phyloP scores from a whole-genome alignment of 2,888 invertebrate species.

The Euzophera pinguis region DNA sequence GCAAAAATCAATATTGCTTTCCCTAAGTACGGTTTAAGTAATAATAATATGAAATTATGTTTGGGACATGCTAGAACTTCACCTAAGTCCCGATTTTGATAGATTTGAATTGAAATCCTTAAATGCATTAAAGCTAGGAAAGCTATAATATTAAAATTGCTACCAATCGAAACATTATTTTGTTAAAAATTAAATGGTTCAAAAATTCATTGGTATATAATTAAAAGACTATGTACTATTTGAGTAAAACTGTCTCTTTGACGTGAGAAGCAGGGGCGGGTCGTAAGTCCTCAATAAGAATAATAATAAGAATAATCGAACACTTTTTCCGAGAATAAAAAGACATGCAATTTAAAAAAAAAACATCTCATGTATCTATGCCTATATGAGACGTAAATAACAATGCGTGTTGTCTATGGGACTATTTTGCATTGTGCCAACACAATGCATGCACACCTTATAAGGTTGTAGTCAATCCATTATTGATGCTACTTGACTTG shows the following conservation, averaged over 20 bases:
- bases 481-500: background rate
- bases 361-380: background rate
- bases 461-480: constrained; percentile 1
- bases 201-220: too few species aligned
- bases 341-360: background rate
- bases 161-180: too few species aligned
- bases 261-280: background rate
- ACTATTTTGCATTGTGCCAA: constrained; percentile 6
- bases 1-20: constrained; percentile 10
- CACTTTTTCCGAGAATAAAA: background rate
- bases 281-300: background rate
- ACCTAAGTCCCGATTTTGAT: background rate
- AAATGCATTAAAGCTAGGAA: too few species aligned
- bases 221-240: too few species aligned
- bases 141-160: too few species aligned
- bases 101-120: background rate
- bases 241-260: too few species aligned
- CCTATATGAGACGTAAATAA: background rate
- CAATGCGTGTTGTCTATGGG: constrained; percentile 1
- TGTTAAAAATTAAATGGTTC: too few species aligned
- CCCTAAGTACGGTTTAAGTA: background rate
- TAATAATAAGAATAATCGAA: background rate
- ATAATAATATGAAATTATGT: constrained; percentile 1
- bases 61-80: background rate
- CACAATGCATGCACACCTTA: background rate